Conservation (phyloP, 1,140 invertebrate genomes). For the Drosophila teissieri region DNA sequence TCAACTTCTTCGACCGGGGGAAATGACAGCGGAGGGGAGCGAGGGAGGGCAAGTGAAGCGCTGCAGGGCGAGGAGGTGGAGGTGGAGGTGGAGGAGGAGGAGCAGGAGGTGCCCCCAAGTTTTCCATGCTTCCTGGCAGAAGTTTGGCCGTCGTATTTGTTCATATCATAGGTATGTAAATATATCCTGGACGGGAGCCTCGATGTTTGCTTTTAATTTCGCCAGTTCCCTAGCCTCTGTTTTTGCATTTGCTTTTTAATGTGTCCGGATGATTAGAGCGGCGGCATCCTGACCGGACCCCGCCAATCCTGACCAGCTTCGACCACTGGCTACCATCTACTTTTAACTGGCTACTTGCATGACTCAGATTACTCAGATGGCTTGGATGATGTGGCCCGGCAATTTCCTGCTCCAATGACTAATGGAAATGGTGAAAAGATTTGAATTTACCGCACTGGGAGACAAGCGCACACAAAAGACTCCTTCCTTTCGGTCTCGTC, state of each 20-base stretch:
- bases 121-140: slow-evolving; percentile 24
- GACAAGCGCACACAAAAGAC: slow-evolving; percentile 22
- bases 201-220: slow-evolving; percentile 76
- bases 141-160: slow-evolving; percentile 63
- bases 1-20: slow-evolving; percentile 65
- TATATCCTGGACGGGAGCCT: slow-evolving; percentile 41
- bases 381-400: slow-evolving; percentile 18
- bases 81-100: slow-evolving; percentile 20
- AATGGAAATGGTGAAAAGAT: slow-evolving; percentile 62
- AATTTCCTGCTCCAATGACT: slow-evolving; percentile 72
- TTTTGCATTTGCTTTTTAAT: slow-evolving; percentile 41
- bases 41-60: slow-evolving; percentile 37
- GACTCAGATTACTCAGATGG: slow-evolving; percentile 19
- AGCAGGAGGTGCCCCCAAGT: slow-evolving; percentile 6
- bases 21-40: slow-evolving; percentile 35
- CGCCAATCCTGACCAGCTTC: slow-evolving; percentile 8
- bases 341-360: slow-evolving; percentile 36
- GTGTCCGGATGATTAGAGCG: slow-evolving; percentile 52
- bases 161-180: slow-evolving; percentile 74
- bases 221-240: slow-evolving; percentile 21
- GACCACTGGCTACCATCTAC: not conserved
- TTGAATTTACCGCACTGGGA: slow-evolving; percentile 53
- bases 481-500: slow-evolving; percentile 22
- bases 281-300: slow-evolving; percentile 16
- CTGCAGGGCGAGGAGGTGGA: slow-evolving; percentile 33